A percentile compares a stretch with the other conserved stretches of the same genome.
Conservation (phyloP, 2,888 invertebrate genomes). For the Pseudococcus jackbeardsleyi region DNA sequence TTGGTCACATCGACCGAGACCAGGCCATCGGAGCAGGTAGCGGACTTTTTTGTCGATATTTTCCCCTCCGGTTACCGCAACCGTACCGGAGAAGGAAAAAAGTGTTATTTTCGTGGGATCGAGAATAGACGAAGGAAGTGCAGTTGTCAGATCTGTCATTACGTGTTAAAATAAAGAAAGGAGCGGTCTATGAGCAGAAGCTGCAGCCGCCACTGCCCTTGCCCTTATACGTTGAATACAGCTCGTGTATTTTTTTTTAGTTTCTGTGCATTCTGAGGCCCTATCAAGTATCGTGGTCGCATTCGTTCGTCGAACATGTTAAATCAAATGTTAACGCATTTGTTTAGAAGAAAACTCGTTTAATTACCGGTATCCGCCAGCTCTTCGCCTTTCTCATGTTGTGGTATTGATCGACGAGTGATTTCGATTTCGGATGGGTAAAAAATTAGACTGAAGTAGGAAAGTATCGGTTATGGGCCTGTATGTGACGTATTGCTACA, state of each 20-base stretch:
- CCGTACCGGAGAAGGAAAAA: constrained; percentile 28
- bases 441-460: neutral
- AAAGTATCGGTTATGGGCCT: neutral
- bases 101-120: constrained; percentile 59
- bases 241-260: constrained; percentile 38
- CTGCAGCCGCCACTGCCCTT: constrained; percentile 30
- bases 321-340: constrained; percentile 59
- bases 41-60: constrained; percentile 38
- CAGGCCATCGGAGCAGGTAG: neutral
- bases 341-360: constrained; percentile 50
- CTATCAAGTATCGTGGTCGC: constrained; percentile 41
- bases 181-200: constrained; percentile 43
- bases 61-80: constrained; percentile 15
- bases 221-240: neutral
- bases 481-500: neutral
- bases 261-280: constrained; percentile 56
- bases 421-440: neutral
- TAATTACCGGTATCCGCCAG: constrained; percentile 17
- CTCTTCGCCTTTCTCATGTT: neutral
- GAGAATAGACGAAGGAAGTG: constrained; percentile 61
- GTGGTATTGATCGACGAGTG: constrained; percentile 6
- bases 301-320: constrained; percentile 59
- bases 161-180: constrained; percentile 58
- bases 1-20: neutral
- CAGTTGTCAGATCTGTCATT: constrained; percentile 65